These are phyloP conservation scores for Neodon shergylaensis DNA, from an alignment of 2,113 vertebrate species.

Conservation along the genomic window DNA sequence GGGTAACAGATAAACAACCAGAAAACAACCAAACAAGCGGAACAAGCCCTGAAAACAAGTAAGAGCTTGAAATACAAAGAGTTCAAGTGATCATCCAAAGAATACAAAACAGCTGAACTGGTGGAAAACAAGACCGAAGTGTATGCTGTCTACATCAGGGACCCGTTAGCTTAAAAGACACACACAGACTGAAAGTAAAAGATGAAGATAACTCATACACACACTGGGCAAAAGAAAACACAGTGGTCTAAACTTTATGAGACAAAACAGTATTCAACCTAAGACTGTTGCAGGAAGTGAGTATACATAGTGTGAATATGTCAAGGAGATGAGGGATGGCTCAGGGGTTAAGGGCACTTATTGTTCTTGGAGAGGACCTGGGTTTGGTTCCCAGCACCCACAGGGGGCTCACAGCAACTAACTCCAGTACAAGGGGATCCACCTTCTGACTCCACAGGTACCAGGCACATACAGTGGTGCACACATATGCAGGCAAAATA, in stretches of 20 bases:
- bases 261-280: not conserved
- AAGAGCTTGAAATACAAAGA: not conserved
- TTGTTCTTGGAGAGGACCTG: not conserved
- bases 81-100: not conserved
- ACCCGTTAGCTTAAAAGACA: not conserved
- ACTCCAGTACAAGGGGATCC: not conserved
- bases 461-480: not conserved
- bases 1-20: not conserved
- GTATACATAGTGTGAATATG: not conserved
- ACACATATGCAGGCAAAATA: not conserved
- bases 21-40: not conserved
- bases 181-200: not conserved
- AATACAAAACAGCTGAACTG: not conserved
- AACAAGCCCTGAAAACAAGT: not conserved
- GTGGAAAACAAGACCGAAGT: not conserved
- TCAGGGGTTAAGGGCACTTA: not conserved
- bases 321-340: not conserved
- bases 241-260: not conserved
- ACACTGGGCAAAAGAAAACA: not conserved
- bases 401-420: not conserved
- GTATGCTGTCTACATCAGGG: not conserved
- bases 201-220: not conserved
- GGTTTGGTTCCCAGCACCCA: not conserved
- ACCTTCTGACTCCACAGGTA: not conserved
- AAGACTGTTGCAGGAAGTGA: not conserved